Percentiles rank a stretch among this genome's conserved stretches.
These are phyloP conservation scores for Neoaliturus tenellus DNA, from an alignment of 2,888 invertebrate species.

Conservation along the genomic window DNA sequence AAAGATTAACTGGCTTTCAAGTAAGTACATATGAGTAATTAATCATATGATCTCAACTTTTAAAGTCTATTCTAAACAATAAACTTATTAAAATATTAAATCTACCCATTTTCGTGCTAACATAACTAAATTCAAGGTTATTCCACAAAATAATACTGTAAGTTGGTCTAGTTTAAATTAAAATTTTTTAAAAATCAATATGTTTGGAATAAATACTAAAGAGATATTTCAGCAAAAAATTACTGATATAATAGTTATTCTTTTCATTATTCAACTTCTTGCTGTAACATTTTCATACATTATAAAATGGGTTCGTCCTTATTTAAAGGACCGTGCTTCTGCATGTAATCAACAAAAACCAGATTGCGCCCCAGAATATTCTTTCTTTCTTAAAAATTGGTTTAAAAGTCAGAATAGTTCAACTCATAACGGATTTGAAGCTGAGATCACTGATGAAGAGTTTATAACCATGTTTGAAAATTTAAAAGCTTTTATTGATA, in stretches of 20 bases:
- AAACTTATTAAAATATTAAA: not conserved
- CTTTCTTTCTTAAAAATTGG: not conserved
- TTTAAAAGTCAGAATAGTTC: not conserved
- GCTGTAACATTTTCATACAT: not conserved
- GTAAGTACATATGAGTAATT: too few species aligned
- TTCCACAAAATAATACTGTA: not conserved
- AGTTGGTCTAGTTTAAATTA: not conserved
- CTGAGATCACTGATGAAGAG: not conserved
- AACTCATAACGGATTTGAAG: not conserved
- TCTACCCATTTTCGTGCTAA: not conserved
- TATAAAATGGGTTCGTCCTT: not conserved
- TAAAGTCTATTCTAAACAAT: not conserved
- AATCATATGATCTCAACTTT: not conserved
- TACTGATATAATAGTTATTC: not conserved
- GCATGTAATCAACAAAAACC: not conserved
- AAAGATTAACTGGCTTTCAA: too few species aligned
- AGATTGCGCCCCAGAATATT: not conserved
- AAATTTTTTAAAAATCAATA: not conserved
- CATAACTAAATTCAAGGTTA: not conserved
- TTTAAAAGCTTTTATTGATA: constrained; percentile 13
- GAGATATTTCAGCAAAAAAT: constrained; percentile 32
- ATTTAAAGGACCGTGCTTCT: not conserved
- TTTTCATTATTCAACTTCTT: not conserved
- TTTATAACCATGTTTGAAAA: not conserved
- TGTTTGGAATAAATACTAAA: constrained; percentile 20